Evolutionary conservation across 2,113 vertebrate species (phyloP), one percentile per base, ranked within the genome.

Genomic region (Notiomystis cincta): DNA sequence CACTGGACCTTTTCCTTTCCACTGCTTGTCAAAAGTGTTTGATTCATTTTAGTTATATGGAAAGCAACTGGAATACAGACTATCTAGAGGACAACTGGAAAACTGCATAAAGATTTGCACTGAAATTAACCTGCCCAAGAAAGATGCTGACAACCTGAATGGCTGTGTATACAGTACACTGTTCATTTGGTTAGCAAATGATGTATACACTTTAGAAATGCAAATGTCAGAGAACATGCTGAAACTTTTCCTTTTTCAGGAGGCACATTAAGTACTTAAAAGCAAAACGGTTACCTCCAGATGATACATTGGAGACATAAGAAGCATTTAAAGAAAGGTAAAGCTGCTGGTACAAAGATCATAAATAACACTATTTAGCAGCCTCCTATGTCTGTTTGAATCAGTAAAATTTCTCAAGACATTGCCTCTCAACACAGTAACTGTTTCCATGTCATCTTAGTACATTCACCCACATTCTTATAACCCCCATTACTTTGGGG

Each of bases 91-190:
- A 82, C 82, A 71, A 72, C 0, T 28, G 45, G 24, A 54, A 50
- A 60, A 56, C 33, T 37, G 48, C 78, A 71, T 23, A 57, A 27
- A 67, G 30, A 21, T 60, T 56, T 87, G 65, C 87, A 87, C 51
- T 37, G n/a, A 56, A 91, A 45, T 76, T 35, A 44, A 89, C 50
- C 54, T 45, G 89, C 66, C 56, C 23, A 3, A 78, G 51, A 45
- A 78, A 58, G 61, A 91, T 60, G 70, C 53, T 77, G 57, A 84
- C 70, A 79, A 35, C 22, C 22, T 10, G 10, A 75, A 72, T 0
- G 0, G 77, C 72, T 57, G 45, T 0, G 0, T 13, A 38, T 24
- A n/a, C 10, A 1, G 65, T 11, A 35, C 45, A 5, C 73, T 67
- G 64, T 38, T 91, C 22, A 87, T 87, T 37, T 76, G 61, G 70